Evolutionary conservation across 2,113 vertebrate species (phyloP).

Genomic region (Nettapus auritus): DNA sequence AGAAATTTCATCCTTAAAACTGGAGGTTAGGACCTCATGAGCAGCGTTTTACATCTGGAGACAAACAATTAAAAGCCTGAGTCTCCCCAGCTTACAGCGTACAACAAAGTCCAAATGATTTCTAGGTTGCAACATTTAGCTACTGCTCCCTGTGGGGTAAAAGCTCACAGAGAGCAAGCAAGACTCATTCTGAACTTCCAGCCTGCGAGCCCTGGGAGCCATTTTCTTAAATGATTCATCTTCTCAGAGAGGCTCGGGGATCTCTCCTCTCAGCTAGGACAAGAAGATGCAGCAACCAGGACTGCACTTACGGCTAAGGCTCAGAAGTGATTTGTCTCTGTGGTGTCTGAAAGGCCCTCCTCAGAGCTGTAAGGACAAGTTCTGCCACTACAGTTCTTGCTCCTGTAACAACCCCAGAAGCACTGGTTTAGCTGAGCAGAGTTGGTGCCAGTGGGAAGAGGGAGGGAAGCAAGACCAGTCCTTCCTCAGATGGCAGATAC

Average conservation of each 20-base stretch:
- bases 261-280: not conserved
- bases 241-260: not conserved
- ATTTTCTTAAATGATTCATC: not conserved
- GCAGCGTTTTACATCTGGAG: conserved; percentile 19
- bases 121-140: not conserved
- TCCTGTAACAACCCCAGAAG: not conserved
- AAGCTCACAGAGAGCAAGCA: not conserved
- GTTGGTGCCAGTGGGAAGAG: not conserved
- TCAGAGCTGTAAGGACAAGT: not conserved
- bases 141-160: not conserved
- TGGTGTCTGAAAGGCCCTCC: not conserved
- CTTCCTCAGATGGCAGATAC: not conserved
- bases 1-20: conserved; percentile 11
- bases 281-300: not conserved
- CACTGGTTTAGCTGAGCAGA: not conserved
- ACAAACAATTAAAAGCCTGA: not conserved
- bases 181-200: not conserved
- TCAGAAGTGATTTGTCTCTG: not conserved
- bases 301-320: not conserved
- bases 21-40: not conserved
- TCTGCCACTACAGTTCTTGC: not conserved
- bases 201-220: not conserved
- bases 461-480: not conserved
- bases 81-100: not conserved
- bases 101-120: not conserved